Evolutionary conservation across 2,888 invertebrate species (phyloP).

Genomic region (Drosophila fulvimacula): DNA sequence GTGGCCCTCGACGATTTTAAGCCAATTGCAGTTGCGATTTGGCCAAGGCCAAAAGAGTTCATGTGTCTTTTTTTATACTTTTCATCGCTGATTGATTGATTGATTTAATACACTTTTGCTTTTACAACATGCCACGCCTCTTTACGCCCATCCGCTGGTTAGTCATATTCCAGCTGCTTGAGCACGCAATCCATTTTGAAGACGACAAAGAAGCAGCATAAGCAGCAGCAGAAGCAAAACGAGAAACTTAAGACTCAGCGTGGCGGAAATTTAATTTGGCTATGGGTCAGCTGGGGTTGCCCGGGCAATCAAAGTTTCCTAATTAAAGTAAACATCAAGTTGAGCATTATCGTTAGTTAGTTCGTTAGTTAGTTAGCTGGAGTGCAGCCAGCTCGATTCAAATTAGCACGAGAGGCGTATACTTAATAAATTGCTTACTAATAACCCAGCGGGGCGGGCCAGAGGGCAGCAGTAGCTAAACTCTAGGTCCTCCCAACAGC

Average conservation of each 20-base stretch:
- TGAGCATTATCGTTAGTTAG: slow-evolving; percentile 17
- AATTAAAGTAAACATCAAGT: slow-evolving; percentile 55
- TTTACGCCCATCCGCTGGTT: slow-evolving; percentile 13
- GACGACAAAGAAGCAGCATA: slow-evolving; percentile 15
- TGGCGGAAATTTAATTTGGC: slow-evolving; percentile 60
- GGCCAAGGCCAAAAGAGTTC: slow-evolving; percentile 40
- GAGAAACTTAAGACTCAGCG: slow-evolving; percentile 21
- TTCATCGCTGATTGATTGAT: slow-evolving; percentile 60
- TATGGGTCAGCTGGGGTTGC: slow-evolving; percentile 45
- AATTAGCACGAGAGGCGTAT: slow-evolving; percentile 42
- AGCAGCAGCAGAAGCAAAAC: background rate
- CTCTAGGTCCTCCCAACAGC: background rate
- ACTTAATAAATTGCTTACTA: slow-evolving; percentile 47
- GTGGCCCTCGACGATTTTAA: slow-evolving; percentile 15
- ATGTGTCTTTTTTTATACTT: slow-evolving; percentile 19
- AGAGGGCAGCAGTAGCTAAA: background rate
- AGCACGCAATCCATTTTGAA: slow-evolving; percentile 44
- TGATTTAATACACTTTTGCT: slow-evolving; percentile 57
- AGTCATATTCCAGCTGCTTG: slow-evolving; percentile 55
- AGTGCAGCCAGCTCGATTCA: slow-evolving; percentile 35
- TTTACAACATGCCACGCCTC: slow-evolving; percentile 32
- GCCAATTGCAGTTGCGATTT: slow-evolving; percentile 25
- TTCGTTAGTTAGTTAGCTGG: slow-evolving; percentile 3
- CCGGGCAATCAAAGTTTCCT: slow-evolving; percentile 65
- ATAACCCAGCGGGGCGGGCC: slow-evolving; percentile 7